Evolutionary conservation across 2,113 vertebrate genomes (phyloP).

Genomic region (Tringa solitaria): DNA sequence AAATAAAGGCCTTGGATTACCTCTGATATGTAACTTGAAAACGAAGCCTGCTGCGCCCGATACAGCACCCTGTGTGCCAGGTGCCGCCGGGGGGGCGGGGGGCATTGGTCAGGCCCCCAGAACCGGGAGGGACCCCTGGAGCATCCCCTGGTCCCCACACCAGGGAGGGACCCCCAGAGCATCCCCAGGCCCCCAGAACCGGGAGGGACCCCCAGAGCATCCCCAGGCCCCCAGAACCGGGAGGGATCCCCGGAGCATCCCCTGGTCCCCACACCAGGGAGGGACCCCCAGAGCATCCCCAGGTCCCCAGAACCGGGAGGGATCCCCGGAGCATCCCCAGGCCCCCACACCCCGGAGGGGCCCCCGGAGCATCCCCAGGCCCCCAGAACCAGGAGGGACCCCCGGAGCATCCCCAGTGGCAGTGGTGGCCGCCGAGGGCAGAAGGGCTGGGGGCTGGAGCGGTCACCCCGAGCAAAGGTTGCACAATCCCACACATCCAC

Average conservation of each 20-base stretch:
- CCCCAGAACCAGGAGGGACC: background rate
- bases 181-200: too few species aligned
- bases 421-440: background rate
- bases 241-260: too few species aligned
- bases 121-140: too few species aligned
- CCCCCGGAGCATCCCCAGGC: background rate
- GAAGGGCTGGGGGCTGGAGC: background rate
- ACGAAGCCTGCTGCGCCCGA: accelerated
- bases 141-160: too few species aligned
- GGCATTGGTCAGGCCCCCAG: background rate
- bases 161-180: background rate
- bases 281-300: background rate
- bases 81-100: background rate
- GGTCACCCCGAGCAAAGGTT: background rate
- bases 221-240: background rate
- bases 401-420: background rate
- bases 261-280: background rate
- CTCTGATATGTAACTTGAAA: background rate
- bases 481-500: background rate
- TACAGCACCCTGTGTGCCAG: background rate
- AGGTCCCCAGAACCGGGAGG: too few species aligned
- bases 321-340: too few species aligned
- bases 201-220: too few species aligned
- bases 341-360: background rate
- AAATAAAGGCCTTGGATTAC: background rate